phyloP scores from a whole-genome alignment of 2,888 invertebrate genomes.

The Apomyelois bistriatella region DNA sequence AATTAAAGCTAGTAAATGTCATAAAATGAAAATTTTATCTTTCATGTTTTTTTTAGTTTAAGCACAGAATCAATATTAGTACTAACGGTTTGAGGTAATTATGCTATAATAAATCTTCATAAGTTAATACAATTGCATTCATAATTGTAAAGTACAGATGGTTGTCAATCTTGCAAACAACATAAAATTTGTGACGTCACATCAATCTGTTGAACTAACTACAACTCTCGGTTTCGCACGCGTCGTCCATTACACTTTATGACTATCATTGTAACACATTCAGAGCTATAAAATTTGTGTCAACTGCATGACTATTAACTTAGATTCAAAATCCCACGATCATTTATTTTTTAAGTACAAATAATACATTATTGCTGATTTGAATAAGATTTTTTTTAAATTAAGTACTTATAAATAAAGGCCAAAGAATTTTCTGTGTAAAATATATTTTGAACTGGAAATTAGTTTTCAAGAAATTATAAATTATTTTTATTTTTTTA shows the following conservation, averaged over 20 bases:
- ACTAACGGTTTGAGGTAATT: no score
- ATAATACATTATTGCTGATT: background rate
- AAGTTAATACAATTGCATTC: no score
- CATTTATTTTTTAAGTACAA: background rate
- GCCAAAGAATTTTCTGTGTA: no score
- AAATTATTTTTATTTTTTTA: no score
- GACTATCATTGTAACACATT: constrained; percentile 5
- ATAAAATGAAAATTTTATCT: no score
- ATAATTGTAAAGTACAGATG: background rate
- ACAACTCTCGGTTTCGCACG: background rate
- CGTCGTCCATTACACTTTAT: constrained; percentile 2
- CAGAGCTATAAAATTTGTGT: constrained; percentile 4
- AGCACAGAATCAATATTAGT: no score
- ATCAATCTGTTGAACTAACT: background rate
- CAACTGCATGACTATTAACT: constrained; percentile 5
- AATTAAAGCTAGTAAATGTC: no score
- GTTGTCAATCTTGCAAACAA: background rate
- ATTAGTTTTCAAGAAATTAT: no score
- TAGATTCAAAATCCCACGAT: background rate
- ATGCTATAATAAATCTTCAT: no score
- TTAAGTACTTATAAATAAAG: no score
- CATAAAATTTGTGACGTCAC: constrained; percentile 2
- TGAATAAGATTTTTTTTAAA: background rate
- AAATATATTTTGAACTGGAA: no score
- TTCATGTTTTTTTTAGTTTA: no score